A percentile compares a stretch with the other conserved stretches of the same genome.
Conservation (phyloP, 2,888 invertebrate genomes). For the Hyposoter didymator region DNA sequence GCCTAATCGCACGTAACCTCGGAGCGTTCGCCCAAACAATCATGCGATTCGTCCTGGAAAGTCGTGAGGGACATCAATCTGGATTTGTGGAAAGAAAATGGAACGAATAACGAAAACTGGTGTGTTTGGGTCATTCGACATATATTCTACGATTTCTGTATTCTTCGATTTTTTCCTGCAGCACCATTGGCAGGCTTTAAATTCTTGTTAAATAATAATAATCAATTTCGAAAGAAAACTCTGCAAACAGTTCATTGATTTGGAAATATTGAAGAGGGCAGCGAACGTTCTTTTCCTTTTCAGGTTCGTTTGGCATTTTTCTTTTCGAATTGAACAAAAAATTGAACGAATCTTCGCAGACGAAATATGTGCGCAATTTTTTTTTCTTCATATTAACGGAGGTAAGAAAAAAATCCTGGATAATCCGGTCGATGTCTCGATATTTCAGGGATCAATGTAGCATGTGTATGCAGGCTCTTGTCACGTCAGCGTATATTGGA, state of each 20-base stretch:
- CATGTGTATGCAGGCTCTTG: not conserved
- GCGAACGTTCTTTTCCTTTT: too few relatives aligned
- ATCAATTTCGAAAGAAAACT: not conserved
- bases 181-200: too few relatives aligned
- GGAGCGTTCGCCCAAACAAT: slow-evolving; percentile 70
- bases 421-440: slow-evolving; percentile 50
- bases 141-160: not conserved
- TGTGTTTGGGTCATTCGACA: not conserved
- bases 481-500: not conserved
- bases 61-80: slow-evolving; percentile 76
- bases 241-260: too few relatives aligned
- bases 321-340: not conserved
- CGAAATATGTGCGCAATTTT: not conserved
- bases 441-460: slow-evolving; percentile 24
- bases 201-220: not conserved
- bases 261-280: too few relatives aligned
- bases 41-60: slow-evolving; percentile 74
- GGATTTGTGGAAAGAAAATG: slow-evolving; percentile 71
- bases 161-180: too few relatives aligned
- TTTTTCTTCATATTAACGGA: slow-evolving; percentile 31
- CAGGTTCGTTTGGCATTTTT: too few relatives aligned
- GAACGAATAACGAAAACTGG: slow-evolving; percentile 11
- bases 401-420: slow-evolving; percentile 50
- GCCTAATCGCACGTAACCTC: not conserved
- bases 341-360: not conserved